Conservation (phyloP, 2,888 invertebrate species). For the Drosophila buzzatii region DNA sequence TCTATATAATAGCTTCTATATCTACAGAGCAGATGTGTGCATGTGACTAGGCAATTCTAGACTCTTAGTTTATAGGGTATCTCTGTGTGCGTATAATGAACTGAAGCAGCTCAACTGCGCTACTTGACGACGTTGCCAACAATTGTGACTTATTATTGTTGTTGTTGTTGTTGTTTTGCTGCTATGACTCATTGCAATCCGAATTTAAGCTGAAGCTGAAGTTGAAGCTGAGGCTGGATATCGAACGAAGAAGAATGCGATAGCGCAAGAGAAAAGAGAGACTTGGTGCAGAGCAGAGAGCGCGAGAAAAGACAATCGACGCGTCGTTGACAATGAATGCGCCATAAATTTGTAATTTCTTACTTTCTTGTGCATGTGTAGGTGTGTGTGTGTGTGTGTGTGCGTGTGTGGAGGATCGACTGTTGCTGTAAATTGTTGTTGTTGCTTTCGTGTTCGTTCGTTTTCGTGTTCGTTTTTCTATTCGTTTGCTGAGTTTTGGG, state of each 20-base stretch:
- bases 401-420: too few relatives aligned
- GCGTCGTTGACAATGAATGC: slow-evolving; percentile 60
- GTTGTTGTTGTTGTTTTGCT: slow-evolving; percentile 10
- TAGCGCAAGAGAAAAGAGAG: slow-evolving; percentile 10
- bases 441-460: slow-evolving; percentile 3
- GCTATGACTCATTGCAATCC: slow-evolving; percentile 51
- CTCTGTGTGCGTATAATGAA: not conserved
- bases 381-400: too few relatives aligned
- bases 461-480: not conserved
- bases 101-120: slow-evolving; percentile 23
- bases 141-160: slow-evolving; percentile 47
- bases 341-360: slow-evolving; percentile 69
- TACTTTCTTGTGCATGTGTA: slow-evolving; percentile 56
- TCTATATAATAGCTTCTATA: not conserved
- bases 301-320: slow-evolving; percentile 17
- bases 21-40: not conserved
- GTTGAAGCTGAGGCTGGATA: slow-evolving; percentile 2
- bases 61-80: slow-evolving; percentile 11
- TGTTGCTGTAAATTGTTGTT: slow-evolving; percentile 22
- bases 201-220: slow-evolving; percentile 4
- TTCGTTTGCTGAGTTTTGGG: slow-evolving; percentile 12
- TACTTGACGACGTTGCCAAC: slow-evolving; percentile 48
- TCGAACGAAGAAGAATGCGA: slow-evolving; percentile 5
- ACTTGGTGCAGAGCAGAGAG: not conserved
- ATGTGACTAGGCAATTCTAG: not conserved